Conservation (phyloP, 2,113 vertebrate species). For the Bombycilla garrulus region DNA sequence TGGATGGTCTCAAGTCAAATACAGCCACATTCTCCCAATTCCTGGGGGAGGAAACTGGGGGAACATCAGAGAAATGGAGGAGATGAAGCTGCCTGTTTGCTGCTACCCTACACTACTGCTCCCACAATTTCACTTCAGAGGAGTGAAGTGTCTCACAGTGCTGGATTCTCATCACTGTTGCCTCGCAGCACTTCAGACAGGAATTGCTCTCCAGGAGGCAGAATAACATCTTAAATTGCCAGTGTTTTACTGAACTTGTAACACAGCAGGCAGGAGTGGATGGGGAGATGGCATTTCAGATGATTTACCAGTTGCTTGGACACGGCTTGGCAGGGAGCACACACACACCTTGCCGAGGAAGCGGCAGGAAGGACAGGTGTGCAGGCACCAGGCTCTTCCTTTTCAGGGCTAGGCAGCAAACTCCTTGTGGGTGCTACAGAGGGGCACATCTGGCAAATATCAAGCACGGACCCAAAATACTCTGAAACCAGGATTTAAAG, state of each 20-base stretch:
- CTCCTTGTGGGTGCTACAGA: neutral
- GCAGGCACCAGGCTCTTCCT: neutral
- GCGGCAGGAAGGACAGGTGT: rapidly evolving
- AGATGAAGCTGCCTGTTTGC: neutral
- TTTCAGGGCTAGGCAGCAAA: neutral
- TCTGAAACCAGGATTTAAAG: neutral
- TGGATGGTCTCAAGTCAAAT: neutral
- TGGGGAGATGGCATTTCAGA: neutral
- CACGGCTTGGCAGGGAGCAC: neutral
- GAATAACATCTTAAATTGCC: neutral
- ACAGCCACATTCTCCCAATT: neutral
- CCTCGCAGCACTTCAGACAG: neutral
- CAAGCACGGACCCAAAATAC: neutral
- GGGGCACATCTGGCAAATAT: neutral
- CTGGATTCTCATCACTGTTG: neutral
- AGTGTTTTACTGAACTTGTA: neutral
- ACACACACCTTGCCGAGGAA: neutral
- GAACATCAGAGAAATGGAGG: rapidly evolving
- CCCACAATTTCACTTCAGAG: neutral
- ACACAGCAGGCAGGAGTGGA: neutral
- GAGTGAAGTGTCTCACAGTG: rapidly evolving
- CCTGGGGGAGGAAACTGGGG: neutral
- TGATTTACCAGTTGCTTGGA: neutral
- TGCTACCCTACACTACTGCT: rapidly evolving
- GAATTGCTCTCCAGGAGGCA: neutral